phyloP scores from a whole-genome alignment of 2,888 invertebrate genomes.

The Drosophila hamatofila region DNA sequence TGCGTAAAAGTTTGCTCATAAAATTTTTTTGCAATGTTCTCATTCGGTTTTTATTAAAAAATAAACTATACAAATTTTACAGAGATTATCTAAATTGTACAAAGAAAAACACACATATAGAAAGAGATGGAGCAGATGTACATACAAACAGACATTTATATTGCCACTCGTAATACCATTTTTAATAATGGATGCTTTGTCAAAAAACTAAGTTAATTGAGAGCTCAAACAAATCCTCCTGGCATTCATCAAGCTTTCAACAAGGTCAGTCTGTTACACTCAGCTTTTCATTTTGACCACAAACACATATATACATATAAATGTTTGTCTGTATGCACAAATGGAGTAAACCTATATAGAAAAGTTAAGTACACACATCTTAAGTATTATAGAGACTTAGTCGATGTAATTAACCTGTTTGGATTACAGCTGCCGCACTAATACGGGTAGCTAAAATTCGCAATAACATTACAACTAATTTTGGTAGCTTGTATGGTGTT shows the following conservation, averaged over 20 bases:
- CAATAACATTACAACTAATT: slow-evolving; percentile 45
- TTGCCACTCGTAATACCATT: not conserved
- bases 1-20: slow-evolving; percentile 70
- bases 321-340: slow-evolving; percentile 8
- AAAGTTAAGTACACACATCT: slow-evolving; percentile 59
- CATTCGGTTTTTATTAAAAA: slow-evolving; percentile 70
- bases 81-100: slow-evolving; percentile 69
- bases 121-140: slow-evolving; percentile 17
- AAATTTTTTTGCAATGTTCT: slow-evolving; percentile 56
- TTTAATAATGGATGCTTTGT: not conserved
- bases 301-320: not conserved
- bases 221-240: slow-evolving; percentile 18
- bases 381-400: slow-evolving; percentile 59
- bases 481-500: not conserved
- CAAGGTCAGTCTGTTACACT: not conserved
- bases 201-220: slow-evolving; percentile 16
- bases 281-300: not conserved
- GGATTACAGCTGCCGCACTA: slow-evolving; percentile 34
- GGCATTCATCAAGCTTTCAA: slow-evolving; percentile 9
- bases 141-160: slow-evolving; percentile 11
- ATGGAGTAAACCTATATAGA: slow-evolving; percentile 6
- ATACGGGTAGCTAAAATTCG: slow-evolving; percentile 24
- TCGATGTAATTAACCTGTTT: slow-evolving; percentile 54
- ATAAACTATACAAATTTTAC: slow-evolving; percentile 81
- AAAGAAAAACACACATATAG: slow-evolving; percentile 46